Evolutionary conservation across 2,113 vertebrate genomes (phyloP), one percentile per base, ranked within the genome.

Genomic region (Gavialis gangeticus): DNA sequence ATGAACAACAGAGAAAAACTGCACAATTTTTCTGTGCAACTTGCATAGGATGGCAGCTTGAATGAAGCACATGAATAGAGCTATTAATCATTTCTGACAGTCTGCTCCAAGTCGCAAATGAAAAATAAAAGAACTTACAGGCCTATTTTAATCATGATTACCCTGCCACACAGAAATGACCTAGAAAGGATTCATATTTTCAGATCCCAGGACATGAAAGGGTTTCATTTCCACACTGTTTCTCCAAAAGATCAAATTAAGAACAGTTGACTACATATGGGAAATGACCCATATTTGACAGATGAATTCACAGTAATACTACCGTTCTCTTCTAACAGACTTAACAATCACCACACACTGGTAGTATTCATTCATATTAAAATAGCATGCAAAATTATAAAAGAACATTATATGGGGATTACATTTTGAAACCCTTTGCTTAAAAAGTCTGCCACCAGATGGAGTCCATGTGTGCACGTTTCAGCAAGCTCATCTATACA

Each of bases 381-480:
- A 71, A 0, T 1, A 92, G 82, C 2, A 60, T 82, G 87, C 5
- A n/a, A 0, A 11, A 5, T 34, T 16, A 67, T 19, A 18, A 2
- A 87, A 37, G 22, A 77, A 76, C 3, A 1, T 7, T 46, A 66
- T 16, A 54, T 5, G 77, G 86, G 22, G 18, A 56, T 11, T 73
- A 24, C 2, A 17, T 30, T 91, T 88, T 73, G 27, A 91, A 91
- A 66, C 67, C 19, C 55, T 14, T 4, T 8, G 4, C 5, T 67
- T 67, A 67, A 55, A 67, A 55, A 59, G 57, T 69, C 57, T 67
- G 34, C 2, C 18, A 62, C 2, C 12, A 28, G 10, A 16, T 13
- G 55, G 56, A 46, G 10, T 34, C 17, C 66, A 67, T 19, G 12
- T 18, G 16, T 34, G 12, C 17, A 28, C n/a, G 19, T 30, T 30